Evolutionary conservation across 2,797 vertebrate genomes (phyloP).

Genomic region (Anabas testudineus): DNA sequence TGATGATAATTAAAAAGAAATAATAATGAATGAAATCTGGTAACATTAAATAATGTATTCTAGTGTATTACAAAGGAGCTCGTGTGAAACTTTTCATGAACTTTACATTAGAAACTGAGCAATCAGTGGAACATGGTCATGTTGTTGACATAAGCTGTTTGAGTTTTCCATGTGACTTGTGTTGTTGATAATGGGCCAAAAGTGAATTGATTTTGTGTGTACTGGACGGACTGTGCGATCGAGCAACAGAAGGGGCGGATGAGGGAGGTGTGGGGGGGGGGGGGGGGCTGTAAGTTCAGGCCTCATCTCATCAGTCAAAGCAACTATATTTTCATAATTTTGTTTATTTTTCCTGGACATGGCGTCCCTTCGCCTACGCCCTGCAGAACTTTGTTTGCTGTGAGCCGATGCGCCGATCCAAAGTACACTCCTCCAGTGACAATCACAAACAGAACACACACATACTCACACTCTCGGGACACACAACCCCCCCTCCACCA

Average conservation of each 20-base stretch:
- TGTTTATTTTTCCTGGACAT: conserved; percentile 72
- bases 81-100: conserved; percentile 17
- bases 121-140: conserved; percentile 15
- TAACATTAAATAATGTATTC: too few relatives aligned
- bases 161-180: conserved; percentile 60
- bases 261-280: too few relatives aligned
- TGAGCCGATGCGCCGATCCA: conserved; percentile 58
- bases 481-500: conserved; percentile 1
- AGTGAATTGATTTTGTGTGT: conserved; percentile 62
- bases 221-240: conserved; percentile 51
- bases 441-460: conserved; percentile 53
- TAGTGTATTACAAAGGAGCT: background rate
- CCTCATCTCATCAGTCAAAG: conserved; percentile 64
- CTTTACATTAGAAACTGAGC: conserved; percentile 37
- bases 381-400: conserved; percentile 69
- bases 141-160: conserved; percentile 51
- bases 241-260: conserved; percentile 22
- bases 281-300: conserved; percentile 14
- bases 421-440: conserved; percentile 67
- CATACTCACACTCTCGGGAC: conserved; percentile 24
- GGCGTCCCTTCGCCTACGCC: conserved; percentile 11
- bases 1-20: too few relatives aligned
- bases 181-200: conserved; percentile 62
- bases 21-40: background rate
- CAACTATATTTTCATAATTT: conserved; percentile 60